Base-by-base conservation (phyloP, 1,140 invertebrate species). In the Neodiprion fabricii region DNA sequence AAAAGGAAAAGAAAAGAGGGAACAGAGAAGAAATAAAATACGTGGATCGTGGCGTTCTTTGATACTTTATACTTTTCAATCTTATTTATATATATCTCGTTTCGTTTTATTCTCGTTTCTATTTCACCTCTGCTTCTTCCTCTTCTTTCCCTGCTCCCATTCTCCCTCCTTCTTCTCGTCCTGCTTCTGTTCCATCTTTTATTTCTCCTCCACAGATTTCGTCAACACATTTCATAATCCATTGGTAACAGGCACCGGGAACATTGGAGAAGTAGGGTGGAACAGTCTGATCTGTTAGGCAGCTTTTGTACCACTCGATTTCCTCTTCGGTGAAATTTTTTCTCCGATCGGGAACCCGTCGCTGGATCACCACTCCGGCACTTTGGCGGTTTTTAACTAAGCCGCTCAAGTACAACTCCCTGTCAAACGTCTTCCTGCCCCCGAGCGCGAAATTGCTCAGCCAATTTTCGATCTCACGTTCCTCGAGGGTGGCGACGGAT, bases 291-390 rank as follows among this genome's bases (percentile, higher is more conserved):
- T 81, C 75, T 50, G 75, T 82, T 28, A 76, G 75, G 78, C 80
- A 83, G 50, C 72, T 74, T 73, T 79, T 78, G 76, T 82, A 82
- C 78, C 80, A 81, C 17, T 80, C 70, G 23, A 82, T 72, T 14
- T 72, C 72, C n/a, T 79, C 68, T 47, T 73, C 74, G 48, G 48
- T 14, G 17, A 11, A 11, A 69, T 69, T 69, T 69, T 23, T 17
- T 14, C 40, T 69, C 67, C 67, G 21, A 21, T 69, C 12, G 14
- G 11, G 67, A 11, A 69, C 40, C 67, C 7, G 17, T 69, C 67
- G 11, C 40, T 11, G 67, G 21, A 69, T 69, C 40, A 10, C 67
- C 0, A 21, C 11, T 23, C n/a, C 40, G 21, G 53, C 53, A 12
- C 5, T 17, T 61, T 61, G 53, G 53, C 53, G 53, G 53, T 61